Evolutionary conservation across 1,140 invertebrate genomes (phyloP).

Genomic region (Bombus balteatus): DNA sequence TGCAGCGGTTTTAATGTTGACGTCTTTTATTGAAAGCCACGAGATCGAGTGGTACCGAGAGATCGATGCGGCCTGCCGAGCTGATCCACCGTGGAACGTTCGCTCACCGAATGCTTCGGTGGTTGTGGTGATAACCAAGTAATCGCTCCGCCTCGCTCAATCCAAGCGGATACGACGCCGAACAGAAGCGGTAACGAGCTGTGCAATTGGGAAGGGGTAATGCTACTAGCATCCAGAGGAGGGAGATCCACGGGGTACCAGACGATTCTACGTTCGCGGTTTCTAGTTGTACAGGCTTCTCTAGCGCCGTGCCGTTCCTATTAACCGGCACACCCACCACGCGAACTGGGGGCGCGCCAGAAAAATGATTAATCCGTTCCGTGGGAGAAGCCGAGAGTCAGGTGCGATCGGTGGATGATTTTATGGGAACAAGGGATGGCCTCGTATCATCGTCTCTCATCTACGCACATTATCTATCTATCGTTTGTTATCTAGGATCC

Average conservation of each 20-base stretch:
- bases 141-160: conserved; percentile 75
- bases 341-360: neutral
- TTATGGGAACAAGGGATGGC: neutral
- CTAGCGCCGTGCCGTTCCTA: conserved; percentile 25
- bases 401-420: neutral
- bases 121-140: conserved; percentile 75
- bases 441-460: neutral
- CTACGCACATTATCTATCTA: neutral
- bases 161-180: conserved; percentile 75
- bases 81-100: conserved; percentile 40
- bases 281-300: neutral
- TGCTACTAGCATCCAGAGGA: conserved; percentile 6
- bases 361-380: neutral
- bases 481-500: neutral
- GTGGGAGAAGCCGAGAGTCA: neutral
- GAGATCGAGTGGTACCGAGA: neutral
- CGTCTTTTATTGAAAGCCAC: neutral
- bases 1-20: too few species aligned
- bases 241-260: conserved; percentile 31
- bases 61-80: conserved; percentile 17
- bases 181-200: conserved; percentile 57
- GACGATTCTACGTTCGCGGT: conserved; percentile 45
- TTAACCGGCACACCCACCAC: conserved; percentile 40
- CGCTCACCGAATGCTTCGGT: conserved; percentile 53
- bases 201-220: conserved; percentile 34